Evolutionary conservation across 1,140 invertebrate species (phyloP).

Genomic region (Drosophila nannoptera): DNA sequence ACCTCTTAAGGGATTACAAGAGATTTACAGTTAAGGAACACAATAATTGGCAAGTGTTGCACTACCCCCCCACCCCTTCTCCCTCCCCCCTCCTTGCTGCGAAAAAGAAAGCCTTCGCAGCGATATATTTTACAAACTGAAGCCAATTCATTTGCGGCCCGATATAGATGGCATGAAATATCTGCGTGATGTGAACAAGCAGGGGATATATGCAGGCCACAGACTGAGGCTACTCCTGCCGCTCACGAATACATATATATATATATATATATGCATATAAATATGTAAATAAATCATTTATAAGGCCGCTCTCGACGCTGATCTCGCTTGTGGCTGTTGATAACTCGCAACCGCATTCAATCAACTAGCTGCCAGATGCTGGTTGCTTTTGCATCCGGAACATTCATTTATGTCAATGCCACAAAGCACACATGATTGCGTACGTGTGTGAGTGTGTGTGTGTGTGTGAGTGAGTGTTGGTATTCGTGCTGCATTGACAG

Average conservation of each 20-base stretch:
- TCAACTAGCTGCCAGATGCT: constrained; percentile 30
- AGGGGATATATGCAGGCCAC: too few relatives aligned
- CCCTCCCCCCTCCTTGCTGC: not conserved
- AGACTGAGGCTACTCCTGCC: too few relatives aligned
- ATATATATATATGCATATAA: not conserved
- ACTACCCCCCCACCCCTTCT: too few relatives aligned
- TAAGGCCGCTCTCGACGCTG: not conserved
- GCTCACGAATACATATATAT: not conserved
- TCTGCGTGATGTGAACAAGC: too few relatives aligned
- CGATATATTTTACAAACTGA: not conserved
- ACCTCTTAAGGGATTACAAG: constrained; percentile 19
- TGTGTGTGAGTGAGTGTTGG: not conserved
- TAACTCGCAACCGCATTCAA: constrained; percentile 44
- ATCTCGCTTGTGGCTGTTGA: constrained; percentile 27
- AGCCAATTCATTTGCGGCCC: not conserved
- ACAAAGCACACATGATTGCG: constrained; percentile 11
- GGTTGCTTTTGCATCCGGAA: constrained; percentile 11
- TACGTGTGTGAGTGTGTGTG: not conserved
- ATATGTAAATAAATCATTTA: not conserved
- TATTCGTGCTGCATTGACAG: constrained; percentile 40
- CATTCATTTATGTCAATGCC: constrained; percentile 41
- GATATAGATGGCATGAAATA: too few relatives aligned
- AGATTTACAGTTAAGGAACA: constrained; percentile 4
- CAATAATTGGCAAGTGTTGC: constrained; percentile 11
- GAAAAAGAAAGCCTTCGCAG: too few relatives aligned